Evolutionary conservation across 1,140 invertebrate species (phyloP).

Genomic region (Drosophila neocordata): DNA sequence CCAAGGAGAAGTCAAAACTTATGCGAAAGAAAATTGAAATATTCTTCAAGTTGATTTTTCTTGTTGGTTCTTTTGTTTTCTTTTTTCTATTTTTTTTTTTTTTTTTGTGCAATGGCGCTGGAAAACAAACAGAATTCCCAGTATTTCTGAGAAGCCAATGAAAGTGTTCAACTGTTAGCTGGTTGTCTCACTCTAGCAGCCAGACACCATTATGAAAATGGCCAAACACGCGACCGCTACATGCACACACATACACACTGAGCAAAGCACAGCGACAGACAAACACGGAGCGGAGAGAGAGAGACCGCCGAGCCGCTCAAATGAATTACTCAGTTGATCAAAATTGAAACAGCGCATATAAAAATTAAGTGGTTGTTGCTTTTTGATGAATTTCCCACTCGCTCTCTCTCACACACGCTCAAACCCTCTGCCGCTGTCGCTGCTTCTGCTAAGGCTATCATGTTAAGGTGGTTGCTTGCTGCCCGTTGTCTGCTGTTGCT

Average conservation of each 20-base stretch:
- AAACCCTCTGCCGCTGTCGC: constrained; percentile 36
- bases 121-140: constrained; percentile 58
- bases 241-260: constrained; percentile 5
- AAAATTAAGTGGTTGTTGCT: constrained; percentile 82
- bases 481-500: not conserved
- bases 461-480: constrained; percentile 22
- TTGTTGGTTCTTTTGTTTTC: not conserved
- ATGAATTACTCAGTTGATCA: constrained; percentile 62
- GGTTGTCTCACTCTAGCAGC: constrained; percentile 57
- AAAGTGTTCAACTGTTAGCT: constrained; percentile 31
- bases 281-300: constrained; percentile 13
- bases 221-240: constrained; percentile 28
- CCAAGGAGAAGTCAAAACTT: constrained; percentile 58
- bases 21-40: constrained; percentile 71
- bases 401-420: constrained; percentile 52
- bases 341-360: constrained; percentile 80
- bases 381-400: constrained; percentile 81
- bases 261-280: not conserved
- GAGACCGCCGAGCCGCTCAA: constrained; percentile 6
- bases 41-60: constrained; percentile 63
- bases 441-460: constrained; percentile 29
- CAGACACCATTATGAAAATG: constrained; percentile 70
- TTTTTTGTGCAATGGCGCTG: constrained; percentile 68
- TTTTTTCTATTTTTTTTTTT: not conserved
- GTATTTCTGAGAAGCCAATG: constrained; percentile 66